Conservation (phyloP, 2,113 vertebrate genomes). For the Nycticebus coucang region DNA sequence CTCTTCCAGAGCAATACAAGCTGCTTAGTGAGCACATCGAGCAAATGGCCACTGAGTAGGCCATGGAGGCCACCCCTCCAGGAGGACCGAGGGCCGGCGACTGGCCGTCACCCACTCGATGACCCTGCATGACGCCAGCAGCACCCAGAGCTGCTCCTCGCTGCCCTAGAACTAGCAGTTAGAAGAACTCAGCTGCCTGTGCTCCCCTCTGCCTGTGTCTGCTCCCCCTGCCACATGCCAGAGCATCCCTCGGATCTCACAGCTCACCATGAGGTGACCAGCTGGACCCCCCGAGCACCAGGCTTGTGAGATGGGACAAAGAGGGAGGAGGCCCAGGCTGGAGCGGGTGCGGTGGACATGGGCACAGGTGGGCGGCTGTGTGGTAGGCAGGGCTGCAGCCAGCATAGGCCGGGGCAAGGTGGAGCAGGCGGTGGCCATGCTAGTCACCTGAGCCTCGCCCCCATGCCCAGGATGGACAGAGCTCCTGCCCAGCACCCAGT, state of each 20-base stretch:
- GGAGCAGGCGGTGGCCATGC: neutral
- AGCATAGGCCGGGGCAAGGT: no score
- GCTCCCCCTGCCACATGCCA: neutral
- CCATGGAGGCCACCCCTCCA: accelerated
- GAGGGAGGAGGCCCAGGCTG: neutral
- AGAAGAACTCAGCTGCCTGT: neutral
- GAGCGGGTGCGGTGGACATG: neutral
- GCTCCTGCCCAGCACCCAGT: neutral
- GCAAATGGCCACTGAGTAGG: slow-evolving; percentile 92
- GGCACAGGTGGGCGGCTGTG: no score
- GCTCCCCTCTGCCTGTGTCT: slow-evolving; percentile 41
- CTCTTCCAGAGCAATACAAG: slow-evolving; percentile 94
- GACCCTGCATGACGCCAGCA: slow-evolving; percentile 83
- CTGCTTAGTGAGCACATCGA: slow-evolving; percentile 96
- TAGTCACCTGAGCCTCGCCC: neutral
- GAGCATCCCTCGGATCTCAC: slow-evolving; percentile 23
- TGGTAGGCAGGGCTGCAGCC: neutral
- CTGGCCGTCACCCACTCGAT: slow-evolving; percentile 69
- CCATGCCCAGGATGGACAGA: neutral
- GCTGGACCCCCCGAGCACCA: neutral
- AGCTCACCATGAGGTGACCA: neutral
- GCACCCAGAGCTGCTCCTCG: slow-evolving; percentile 47
- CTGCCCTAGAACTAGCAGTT: slow-evolving; percentile 77
- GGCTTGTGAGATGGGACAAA: neutral
- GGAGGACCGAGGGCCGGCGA: slow-evolving; percentile 10